These are phyloP conservation scores for Deilephila porcellus DNA, from an alignment of 2,888 invertebrate species.

Conservation along the genomic window DNA sequence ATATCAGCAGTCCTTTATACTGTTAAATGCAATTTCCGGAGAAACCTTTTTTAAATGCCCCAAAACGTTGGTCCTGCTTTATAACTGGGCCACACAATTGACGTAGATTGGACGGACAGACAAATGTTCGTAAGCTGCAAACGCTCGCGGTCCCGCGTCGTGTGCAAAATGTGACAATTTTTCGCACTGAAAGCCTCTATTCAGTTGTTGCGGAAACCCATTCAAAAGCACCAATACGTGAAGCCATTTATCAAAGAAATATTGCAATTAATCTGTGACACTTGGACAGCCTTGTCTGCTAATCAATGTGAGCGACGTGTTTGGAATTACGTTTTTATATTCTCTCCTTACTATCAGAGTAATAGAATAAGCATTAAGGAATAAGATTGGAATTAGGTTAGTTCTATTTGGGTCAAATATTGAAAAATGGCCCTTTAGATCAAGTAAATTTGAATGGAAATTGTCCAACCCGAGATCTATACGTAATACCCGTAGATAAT, in stretches of 20 bases:
- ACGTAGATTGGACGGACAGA: not conserved
- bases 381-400: no score
- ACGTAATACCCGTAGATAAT: no score
- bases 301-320: conserved; percentile 3
- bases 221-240: conserved; percentile 24
- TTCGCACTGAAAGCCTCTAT: conserved; percentile 33
- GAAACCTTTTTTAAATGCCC: not conserved
- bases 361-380: not conserved
- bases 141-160: conserved; percentile 29
- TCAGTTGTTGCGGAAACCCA: conserved; percentile 26
- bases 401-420: no score
- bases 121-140: not conserved
- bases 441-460: no score
- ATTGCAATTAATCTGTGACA: conserved; percentile 30
- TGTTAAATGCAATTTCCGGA: no score
- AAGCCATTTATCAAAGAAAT: conserved; percentile 26
- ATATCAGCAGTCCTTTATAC: no score
- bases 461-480: no score
- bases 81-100: not conserved
- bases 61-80: not conserved
- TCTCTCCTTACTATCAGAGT: not conserved
- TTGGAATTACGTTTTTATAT: not conserved
- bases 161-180: conserved; percentile 50
- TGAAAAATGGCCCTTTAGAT: no score
- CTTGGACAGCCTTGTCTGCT: conserved; percentile 14